Base-by-base conservation (phyloP, 2,113 vertebrate species). In the Xerus inauris region DNA sequence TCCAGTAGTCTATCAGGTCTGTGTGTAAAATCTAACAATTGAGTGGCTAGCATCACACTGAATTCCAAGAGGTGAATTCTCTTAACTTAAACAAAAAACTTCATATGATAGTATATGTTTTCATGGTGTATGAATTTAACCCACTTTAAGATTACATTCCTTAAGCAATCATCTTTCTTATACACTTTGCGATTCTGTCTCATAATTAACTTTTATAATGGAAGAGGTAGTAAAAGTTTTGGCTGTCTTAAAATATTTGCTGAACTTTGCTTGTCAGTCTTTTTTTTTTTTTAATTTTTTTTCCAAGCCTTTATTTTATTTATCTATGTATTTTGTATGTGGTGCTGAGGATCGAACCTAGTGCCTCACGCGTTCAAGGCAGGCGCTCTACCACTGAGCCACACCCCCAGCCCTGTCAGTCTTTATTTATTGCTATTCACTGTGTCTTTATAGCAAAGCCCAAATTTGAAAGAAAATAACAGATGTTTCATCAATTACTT, bases 381-480 rank as follows among this genome's bases (percentile, higher is more conserved):
- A n/a, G n/a, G n/a, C n/a, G n/a, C n/a, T n/a, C n/a, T n/a, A n/a
- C n/a, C n/a, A n/a, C n/a, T n/a, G n/a, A n/a, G n/a, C n/a, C n/a
- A n/a, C n/a, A n/a, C n/a, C n/a, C n/a, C n/a, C n/a, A n/a, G n/a
- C n/a, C n/a, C n/a, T 88, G 45, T 86, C 87, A 94, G 45, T 71
- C 81, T 89, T 93, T 95, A 77, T 11, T 73, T 51, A 42, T 69
- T 93, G 38, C 79, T 95, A 16, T 86, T 47, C 65, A 75, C 35
- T 94, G 79, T 91, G 45, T 95, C 64, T 87, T 97, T 87, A 91
- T 35, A 82, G 79, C 79, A 73, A 93, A 81, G 54, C n/a, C 75
- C 83, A 84, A 71, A 89, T 89, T 35, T 87, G 76, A 97, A 96
- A 95, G 89, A 95, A 96, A 96, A 95, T 95, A 94, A 73, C 91